Evolutionary conservation across 1,140 invertebrate species (phyloP).

Genomic region (Eulimnadia texana): DNA sequence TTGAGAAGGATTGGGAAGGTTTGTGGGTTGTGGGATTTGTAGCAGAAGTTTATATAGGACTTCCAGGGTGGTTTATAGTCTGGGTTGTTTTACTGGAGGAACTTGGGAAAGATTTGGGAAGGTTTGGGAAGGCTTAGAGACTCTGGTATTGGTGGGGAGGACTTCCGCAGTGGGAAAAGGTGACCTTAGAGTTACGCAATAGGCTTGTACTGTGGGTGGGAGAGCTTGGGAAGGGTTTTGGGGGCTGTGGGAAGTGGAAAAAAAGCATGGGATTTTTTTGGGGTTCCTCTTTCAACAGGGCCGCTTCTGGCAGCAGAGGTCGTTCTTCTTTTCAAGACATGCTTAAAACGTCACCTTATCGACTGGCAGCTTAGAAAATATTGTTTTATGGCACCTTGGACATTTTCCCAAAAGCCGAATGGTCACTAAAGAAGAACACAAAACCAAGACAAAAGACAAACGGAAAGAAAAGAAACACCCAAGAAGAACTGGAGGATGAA

Average conservation of each 20-base stretch:
- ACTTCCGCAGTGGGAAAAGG: neutral
- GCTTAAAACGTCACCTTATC: constrained; percentile 5
- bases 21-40: too few relatives aligned
- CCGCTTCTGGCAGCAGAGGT: neutral
- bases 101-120: too few relatives aligned
- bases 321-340: neutral
- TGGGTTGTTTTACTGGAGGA: too few relatives aligned
- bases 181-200: neutral
- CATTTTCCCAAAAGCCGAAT: constrained; percentile 1
- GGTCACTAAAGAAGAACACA: too few relatives aligned
- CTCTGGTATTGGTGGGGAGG: neutral
- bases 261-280: neutral
- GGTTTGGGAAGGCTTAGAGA: too few relatives aligned
- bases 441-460: too few relatives aligned
- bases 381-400: constrained; percentile 15
- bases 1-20: too few relatives aligned
- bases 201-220: neutral
- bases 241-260: neutral
- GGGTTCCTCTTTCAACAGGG: neutral
- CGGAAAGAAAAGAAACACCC: too few relatives aligned
- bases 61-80: too few relatives aligned
- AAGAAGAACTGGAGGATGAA: too few relatives aligned
- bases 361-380: constrained; percentile 6
- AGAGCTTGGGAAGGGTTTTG: neutral
- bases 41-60: too few relatives aligned